A percentile compares a stretch with the other conserved stretches of the same genome.
Conservation (phyloP, 2,888 invertebrate species). For the Pteria penguin region DNA sequence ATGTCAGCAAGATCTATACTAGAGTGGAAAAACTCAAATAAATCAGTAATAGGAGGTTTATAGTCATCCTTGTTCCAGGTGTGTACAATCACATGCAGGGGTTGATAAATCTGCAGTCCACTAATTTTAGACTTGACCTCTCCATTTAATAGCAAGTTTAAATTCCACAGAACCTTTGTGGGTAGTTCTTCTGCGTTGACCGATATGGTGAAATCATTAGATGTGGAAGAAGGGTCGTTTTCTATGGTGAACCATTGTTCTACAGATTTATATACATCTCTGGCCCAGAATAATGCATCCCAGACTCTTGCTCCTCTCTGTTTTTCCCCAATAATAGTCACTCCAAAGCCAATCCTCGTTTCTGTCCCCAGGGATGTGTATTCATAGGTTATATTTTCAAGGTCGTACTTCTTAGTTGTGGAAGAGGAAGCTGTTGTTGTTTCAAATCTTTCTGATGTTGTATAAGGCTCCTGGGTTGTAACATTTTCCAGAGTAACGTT, state of each 20-base stretch:
- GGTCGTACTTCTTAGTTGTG: neutral
- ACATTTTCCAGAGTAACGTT: neutral
- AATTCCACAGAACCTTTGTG: slow-evolving; percentile 15
- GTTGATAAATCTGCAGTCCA: slow-evolving; percentile 31
- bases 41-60: slow-evolving; percentile 50
- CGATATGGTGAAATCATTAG: slow-evolving; percentile 24
- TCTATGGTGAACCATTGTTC: slow-evolving; percentile 34
- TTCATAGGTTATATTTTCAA: neutral
- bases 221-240: slow-evolving; percentile 30
- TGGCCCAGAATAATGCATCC: slow-evolving; percentile 46
- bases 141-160: slow-evolving; percentile 31
- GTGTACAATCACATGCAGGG: slow-evolving; percentile 17
- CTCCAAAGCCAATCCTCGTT: slow-evolving; percentile 36
- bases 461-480: neutral
- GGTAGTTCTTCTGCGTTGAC: slow-evolving; percentile 18
- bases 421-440: neutral
- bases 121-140: slow-evolving; percentile 32
- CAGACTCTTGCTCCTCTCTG: slow-evolving; percentile 31
- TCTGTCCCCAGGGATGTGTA: neutral
- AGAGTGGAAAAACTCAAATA: slow-evolving; percentile 53
- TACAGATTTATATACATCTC: slow-evolving; percentile 29
- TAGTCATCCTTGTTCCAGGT: slow-evolving; percentile 54
- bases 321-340: slow-evolving; percentile 41
- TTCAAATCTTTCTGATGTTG: neutral
- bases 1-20: slow-evolving; percentile 43